Percentiles rank a stretch among this genome's conserved stretches.
phyloP scores from a whole-genome alignment of 1,140 invertebrate genomes.

The silkworm (Bombyx mori) region DNA sequence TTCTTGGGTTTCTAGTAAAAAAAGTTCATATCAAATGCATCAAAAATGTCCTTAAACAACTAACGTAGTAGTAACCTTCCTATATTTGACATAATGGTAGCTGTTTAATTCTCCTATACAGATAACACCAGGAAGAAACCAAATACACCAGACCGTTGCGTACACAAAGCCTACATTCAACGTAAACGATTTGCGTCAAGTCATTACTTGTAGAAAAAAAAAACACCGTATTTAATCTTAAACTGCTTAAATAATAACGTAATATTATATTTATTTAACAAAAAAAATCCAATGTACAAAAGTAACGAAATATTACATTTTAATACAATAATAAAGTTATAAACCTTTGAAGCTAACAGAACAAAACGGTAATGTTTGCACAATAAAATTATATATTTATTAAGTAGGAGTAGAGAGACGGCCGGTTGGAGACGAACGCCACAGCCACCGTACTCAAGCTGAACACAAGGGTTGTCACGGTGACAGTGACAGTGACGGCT shows the following conservation, averaged over 20 bases:
- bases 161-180: conserved; percentile 55
- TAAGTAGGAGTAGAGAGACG: conserved; percentile 18
- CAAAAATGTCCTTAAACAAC: conserved; percentile 70
- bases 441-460: conserved; percentile 1
- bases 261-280: conserved; percentile 44
- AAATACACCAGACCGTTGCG: conserved; percentile 57
- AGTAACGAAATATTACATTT: conserved; percentile 54
- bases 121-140: conserved; percentile 57
- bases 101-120: conserved; percentile 50
- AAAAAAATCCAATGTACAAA: conserved; percentile 67
- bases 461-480: too few relatives aligned
- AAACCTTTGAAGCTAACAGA: conserved; percentile 49
- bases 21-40: conserved; percentile 71
- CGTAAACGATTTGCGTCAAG: conserved; percentile 42
- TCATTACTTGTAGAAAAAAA: conserved; percentile 47
- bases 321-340: conserved; percentile 52
- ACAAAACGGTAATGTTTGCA: conserved; percentile 30
- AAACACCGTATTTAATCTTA: conserved; percentile 60
- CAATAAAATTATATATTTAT: conserved; percentile 20
- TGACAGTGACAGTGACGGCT: too few relatives aligned
- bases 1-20: conserved; percentile 66
- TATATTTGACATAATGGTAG: conserved; percentile 56
- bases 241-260: conserved; percentile 67
- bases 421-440: conserved; percentile 10
- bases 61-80: conserved; percentile 61